Evolutionary conservation across 1,140 invertebrate genomes (phyloP).

Genomic region (Armadillidium nasatum): DNA sequence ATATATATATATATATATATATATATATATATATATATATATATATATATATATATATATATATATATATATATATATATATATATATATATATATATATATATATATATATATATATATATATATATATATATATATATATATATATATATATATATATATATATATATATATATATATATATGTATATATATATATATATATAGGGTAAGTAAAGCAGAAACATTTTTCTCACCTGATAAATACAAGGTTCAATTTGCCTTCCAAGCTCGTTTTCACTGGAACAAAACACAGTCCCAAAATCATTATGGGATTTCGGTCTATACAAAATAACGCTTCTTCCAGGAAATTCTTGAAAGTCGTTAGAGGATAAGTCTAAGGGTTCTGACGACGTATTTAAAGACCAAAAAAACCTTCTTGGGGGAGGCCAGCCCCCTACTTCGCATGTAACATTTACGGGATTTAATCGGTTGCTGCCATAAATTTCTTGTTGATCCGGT

Average conservation of each 20-base stretch:
- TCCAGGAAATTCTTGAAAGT: not conserved
- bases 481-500: not conserved
- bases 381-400: not conserved
- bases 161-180: too few relatives aligned
- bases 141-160: too few relatives aligned
- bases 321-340: not conserved
- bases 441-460: not conserved
- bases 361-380: not conserved
- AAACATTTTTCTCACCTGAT: not conserved
- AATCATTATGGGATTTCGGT: conserved; percentile 5
- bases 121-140: too few relatives aligned
- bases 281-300: not conserved
- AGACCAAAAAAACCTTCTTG: not conserved
- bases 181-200: too few relatives aligned
- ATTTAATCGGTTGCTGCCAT: not conserved
- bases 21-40: too few relatives aligned
- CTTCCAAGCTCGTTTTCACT: not conserved
- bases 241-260: not conserved
- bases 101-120: too few relatives aligned
- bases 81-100: too few relatives aligned
- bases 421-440: not conserved
- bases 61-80: too few relatives aligned
- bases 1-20: too few relatives aligned
- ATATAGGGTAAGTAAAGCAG: too few relatives aligned
- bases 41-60: too few relatives aligned